Conservation (phyloP, 2,888 invertebrate species). For the Cheilosia variabilis region DNA sequence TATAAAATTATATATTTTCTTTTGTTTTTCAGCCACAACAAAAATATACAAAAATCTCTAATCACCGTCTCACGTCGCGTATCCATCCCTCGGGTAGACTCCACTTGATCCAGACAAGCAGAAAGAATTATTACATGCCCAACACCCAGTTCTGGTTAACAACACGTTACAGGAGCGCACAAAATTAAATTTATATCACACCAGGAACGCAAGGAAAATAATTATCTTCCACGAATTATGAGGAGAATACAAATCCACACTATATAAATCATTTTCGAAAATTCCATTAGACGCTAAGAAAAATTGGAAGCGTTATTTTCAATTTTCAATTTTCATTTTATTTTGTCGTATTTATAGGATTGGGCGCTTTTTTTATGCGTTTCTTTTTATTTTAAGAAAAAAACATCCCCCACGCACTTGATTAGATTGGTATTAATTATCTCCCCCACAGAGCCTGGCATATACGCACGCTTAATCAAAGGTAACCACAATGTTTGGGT, state of each 20-base stretch:
- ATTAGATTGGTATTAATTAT: constrained; percentile 4
- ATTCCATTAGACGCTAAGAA: constrained; percentile 21
- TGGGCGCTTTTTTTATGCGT: constrained; percentile 10
- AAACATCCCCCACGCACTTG: background rate
- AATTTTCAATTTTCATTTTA: constrained; percentile 3
- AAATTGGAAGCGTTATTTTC: constrained; percentile 1
- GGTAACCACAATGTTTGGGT: constrained; percentile 5
- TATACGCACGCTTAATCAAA: constrained; percentile 17
- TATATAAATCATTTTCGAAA: constrained; percentile 20
- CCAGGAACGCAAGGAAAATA: background rate
- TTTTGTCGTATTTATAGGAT: constrained; percentile 21
- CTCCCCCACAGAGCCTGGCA: background rate
- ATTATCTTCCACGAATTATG: constrained; percentile 29
- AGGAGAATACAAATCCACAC: constrained; percentile 7
- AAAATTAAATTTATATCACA: constrained; percentile 49
- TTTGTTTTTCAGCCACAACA: constrained; percentile 4
- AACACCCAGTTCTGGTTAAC: constrained; percentile 26
- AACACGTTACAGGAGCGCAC: constrained; percentile 24
- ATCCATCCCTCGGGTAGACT: background rate
- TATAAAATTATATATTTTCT: background rate
- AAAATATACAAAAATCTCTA: constrained; percentile 2
- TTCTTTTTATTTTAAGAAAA: background rate
- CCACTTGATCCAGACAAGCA: constrained; percentile 12
- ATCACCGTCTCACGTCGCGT: constrained; percentile 10
- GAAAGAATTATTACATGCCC: background rate